Conservation (phyloP, 2,113 vertebrate genomes). For the Thermophis baileyi region DNA sequence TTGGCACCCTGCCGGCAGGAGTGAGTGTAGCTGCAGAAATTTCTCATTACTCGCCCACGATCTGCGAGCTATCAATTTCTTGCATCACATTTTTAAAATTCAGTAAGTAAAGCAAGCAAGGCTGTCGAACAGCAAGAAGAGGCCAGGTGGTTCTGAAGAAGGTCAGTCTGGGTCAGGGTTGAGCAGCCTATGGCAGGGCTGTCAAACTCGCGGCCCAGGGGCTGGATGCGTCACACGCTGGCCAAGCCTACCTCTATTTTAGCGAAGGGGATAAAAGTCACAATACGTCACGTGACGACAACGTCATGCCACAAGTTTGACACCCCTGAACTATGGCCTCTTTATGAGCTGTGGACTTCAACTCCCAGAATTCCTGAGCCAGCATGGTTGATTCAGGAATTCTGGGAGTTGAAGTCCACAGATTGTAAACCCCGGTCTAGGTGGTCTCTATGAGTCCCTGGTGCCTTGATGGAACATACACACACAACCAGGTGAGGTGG, state of each 20-base stretch:
- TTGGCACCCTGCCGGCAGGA: background rate
- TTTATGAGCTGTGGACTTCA: background rate
- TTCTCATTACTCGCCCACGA: background rate
- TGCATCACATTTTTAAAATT: background rate
- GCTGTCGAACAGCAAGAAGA: background rate
- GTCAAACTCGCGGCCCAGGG: too few relatives aligned
- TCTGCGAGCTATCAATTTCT: background rate
- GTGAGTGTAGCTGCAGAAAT: background rate
- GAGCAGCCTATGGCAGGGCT: background rate
- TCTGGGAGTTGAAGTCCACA: background rate
- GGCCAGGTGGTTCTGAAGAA: background rate
- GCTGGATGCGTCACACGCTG: too few relatives aligned
- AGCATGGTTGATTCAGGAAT: background rate
- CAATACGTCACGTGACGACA: too few relatives aligned
- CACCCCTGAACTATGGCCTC: too few relatives aligned
- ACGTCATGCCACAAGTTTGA: too few relatives aligned
- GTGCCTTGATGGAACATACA: background rate
- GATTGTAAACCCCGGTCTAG: background rate
- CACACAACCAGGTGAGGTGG: background rate
- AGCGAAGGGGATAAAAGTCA: too few relatives aligned
- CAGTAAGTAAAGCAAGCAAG: background rate
- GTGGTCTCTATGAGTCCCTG: background rate
- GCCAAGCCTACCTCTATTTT: too few relatives aligned
- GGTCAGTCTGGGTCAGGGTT: background rate
- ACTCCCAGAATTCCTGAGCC: too few relatives aligned